Conservation (phyloP, 1,140 invertebrate species). For the Pseudoatta argentina region DNA sequence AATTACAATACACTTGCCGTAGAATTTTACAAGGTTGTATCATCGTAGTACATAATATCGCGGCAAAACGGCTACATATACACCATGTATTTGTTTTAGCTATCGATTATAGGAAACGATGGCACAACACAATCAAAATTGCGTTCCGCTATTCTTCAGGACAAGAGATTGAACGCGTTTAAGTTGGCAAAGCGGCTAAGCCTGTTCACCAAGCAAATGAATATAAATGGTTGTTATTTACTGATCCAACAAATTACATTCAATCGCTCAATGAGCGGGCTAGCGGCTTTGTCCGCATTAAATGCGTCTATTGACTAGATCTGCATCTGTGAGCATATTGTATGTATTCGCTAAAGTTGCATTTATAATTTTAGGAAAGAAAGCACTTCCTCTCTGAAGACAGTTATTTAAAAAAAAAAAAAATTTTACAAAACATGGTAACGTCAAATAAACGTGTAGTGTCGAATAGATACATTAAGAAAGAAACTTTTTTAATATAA, state of each 20-base stretch:
- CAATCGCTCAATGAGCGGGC: too few species aligned
- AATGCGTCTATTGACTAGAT: background rate
- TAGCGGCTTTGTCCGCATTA: too few species aligned
- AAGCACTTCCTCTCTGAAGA: background rate
- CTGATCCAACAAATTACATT: too few species aligned
- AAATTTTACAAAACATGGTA: too few species aligned
- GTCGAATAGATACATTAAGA: background rate
- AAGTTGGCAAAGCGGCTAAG: too few species aligned
- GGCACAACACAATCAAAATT: background rate
- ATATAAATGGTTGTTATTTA: too few species aligned
- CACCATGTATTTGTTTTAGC: constrained; percentile 2
- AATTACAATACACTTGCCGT: constrained; percentile 31
- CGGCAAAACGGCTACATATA: constrained; percentile 6
- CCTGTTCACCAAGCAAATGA: too few species aligned
- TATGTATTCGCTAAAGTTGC: background rate
- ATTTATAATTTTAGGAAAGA: background rate
- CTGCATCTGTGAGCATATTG: constrained; percentile 20
- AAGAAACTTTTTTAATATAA: background rate
- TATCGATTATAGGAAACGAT: background rate
- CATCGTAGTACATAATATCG: constrained; percentile 4
- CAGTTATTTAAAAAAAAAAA: background rate
- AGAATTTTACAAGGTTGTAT: background rate
- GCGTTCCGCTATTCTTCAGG: constrained; percentile 18
- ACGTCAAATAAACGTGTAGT: too few species aligned
- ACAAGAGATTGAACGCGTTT: constrained; percentile 8